These are phyloP conservation scores for Ridgeia piscesae DNA, from an alignment of 1,140 invertebrate genomes.

Conservation along the genomic window DNA sequence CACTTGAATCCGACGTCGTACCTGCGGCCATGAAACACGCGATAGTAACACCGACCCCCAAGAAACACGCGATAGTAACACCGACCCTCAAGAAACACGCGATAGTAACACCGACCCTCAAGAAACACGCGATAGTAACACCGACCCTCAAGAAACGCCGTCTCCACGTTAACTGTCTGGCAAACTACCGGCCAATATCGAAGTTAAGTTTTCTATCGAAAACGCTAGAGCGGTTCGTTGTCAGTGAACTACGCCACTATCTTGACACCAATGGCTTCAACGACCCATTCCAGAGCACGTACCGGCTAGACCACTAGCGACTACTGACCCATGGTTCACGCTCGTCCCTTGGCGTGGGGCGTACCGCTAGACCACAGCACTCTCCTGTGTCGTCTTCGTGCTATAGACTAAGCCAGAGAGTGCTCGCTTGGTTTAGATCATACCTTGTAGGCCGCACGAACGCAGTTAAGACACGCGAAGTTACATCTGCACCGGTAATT, in stretches of 20 bases:
- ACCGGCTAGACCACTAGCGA: neutral
- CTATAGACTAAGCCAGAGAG: neutral
- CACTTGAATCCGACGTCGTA: neutral
- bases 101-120: neutral
- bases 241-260: neutral
- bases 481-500: too few relatives aligned
- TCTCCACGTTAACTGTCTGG: neutral
- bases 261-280: slow-evolving; percentile 11
- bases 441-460: neutral
- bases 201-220: slow-evolving; percentile 6
- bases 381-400: neutral
- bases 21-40: neutral
- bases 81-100: neutral
- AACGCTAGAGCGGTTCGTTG: neutral
- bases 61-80: neutral
- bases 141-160: neutral
- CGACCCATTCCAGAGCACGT: neutral
- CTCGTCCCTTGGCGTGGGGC: neutral
- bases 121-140: neutral
- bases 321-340: neutral
- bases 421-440: neutral
- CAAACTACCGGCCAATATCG: neutral
- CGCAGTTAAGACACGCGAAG: too few relatives aligned
- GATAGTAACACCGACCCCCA: neutral
- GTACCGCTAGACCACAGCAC: slow-evolving; percentile 2